Percentiles rank a stretch among this genome's conserved stretches.
Evolutionary conservation across 1,140 invertebrate species (phyloP).

Genomic region (Littorina saxatilis): DNA sequence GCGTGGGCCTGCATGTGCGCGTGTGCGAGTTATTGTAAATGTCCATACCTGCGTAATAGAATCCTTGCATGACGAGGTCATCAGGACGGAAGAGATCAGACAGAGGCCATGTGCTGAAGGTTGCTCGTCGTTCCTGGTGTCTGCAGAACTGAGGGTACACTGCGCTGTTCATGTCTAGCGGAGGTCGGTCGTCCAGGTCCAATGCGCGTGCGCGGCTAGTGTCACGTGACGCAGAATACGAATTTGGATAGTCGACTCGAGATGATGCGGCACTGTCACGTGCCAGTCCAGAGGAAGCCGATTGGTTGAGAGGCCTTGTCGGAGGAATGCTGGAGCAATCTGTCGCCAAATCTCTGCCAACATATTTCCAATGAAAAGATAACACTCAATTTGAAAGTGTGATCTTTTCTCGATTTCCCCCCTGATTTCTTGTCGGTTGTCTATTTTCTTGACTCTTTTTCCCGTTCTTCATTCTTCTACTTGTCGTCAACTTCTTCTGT

Average conservation of each 20-base stretch:
- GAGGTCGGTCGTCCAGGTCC: slow-evolving; percentile 16
- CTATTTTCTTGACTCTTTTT: too few species aligned
- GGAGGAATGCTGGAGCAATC: slow-evolving; percentile 22
- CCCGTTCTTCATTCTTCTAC: too few species aligned
- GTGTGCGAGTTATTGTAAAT: too few species aligned
- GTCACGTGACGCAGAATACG: background rate
- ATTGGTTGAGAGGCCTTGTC: background rate
- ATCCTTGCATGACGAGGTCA: slow-evolving; percentile 16
- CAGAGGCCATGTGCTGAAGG: slow-evolving; percentile 14
- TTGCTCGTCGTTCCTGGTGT: background rate
- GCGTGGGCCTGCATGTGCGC: too few species aligned
- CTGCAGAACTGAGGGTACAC: slow-evolving; percentile 28
- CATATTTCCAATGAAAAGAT: too few species aligned
- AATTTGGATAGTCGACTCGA: background rate
- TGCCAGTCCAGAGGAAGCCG: background rate
- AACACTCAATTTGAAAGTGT: too few species aligned
- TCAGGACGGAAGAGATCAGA: background rate
- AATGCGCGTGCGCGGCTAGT: background rate
- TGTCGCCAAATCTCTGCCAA: slow-evolving; percentile 23
- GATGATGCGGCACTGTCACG: background rate
- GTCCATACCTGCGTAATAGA: slow-evolving; percentile 32
- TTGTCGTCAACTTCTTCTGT: too few species aligned
- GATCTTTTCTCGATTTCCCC: too few species aligned
- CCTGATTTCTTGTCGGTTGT: too few species aligned
- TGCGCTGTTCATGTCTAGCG: background rate